These are phyloP conservation scores for Parasteatoda tepidariorum DNA, from an alignment of 1,140 invertebrate genomes.

Conservation along the genomic window DNA sequence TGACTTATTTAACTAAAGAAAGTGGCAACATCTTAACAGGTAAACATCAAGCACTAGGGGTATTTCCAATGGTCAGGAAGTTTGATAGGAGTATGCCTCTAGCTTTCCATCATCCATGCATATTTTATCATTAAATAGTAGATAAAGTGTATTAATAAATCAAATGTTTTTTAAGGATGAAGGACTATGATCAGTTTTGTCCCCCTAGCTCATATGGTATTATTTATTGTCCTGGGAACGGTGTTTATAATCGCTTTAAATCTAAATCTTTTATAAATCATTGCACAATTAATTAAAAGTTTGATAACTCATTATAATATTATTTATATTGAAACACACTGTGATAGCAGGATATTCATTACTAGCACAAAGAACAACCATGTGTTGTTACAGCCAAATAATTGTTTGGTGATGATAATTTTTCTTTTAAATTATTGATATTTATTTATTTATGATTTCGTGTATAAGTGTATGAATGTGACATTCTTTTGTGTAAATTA, in stretches of 20 bases:
- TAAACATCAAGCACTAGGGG: not conserved
- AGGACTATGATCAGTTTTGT: too few species aligned
- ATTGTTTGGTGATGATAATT: not conserved
- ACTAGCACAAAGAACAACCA: too few species aligned
- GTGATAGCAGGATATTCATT: not conserved
- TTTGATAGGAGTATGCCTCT: not conserved
- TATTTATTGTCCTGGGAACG: too few species aligned
- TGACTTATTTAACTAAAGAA: not conserved
- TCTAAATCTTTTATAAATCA: not conserved
- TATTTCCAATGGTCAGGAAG: not conserved
- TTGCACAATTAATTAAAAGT: not conserved
- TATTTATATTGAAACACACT: not conserved
- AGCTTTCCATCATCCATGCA: too few species aligned
- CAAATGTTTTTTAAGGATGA: too few species aligned
- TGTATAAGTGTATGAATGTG: not conserved
- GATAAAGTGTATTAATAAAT: not conserved
- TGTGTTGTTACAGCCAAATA: too few species aligned
- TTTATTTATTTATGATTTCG: not conserved
- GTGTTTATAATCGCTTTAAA: too few species aligned
- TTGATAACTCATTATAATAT: not conserved
- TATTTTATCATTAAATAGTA: not conserved
- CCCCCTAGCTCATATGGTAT: too few species aligned
- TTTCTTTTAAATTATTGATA: not conserved
- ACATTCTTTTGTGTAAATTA: not conserved
- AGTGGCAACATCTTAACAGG: too few species aligned